Conservation (phyloP, 2,113 vertebrate species). For the Leucopsar rothschildi region DNA sequence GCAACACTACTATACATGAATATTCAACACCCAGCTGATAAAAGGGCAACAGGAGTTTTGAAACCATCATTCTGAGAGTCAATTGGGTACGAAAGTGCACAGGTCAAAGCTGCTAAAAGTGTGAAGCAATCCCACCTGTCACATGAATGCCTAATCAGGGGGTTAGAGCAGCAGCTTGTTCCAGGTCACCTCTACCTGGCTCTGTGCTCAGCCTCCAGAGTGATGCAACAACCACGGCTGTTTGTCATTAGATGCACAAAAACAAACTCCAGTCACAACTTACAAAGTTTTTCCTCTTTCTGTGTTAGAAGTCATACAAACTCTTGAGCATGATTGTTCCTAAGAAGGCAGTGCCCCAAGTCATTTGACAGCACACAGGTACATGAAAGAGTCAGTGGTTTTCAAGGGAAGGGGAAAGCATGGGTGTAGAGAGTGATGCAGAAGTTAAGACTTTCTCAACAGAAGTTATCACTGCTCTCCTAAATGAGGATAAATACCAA, state of each 20-base stretch:
- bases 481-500: not conserved
- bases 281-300: not conserved
- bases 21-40: not conserved
- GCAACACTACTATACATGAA: not conserved
- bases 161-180: not conserved
- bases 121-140: not conserved
- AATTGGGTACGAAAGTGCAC: not conserved
- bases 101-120: not conserved
- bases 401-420: not conserved
- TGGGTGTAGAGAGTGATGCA: rapidly evolving
- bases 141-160: not conserved
- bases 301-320: not conserved
- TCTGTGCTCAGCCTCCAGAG: not conserved
- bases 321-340: not conserved
- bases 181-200: not conserved
- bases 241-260: not conserved
- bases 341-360: not conserved
- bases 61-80: not conserved
- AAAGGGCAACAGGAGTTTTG: not conserved
- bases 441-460: not conserved
- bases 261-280: not conserved
- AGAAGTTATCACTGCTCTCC: not conserved
- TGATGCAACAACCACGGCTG: not conserved
- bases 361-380: not conserved
- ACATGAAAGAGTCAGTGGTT: not conserved